Evolutionary conservation across 2,113 vertebrate species (phyloP).

Genomic region (Chauna torquata): DNA sequence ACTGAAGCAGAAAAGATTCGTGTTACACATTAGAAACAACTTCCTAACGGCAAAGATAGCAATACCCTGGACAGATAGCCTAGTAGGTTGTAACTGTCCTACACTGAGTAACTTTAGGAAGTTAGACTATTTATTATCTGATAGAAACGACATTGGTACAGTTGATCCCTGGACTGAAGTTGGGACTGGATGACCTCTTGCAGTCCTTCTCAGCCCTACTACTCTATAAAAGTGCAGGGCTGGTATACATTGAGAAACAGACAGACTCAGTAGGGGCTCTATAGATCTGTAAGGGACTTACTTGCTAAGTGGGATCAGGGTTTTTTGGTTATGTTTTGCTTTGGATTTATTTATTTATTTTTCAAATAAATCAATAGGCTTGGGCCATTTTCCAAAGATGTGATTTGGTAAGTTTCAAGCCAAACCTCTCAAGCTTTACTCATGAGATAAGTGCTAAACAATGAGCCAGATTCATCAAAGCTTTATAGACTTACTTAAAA

Average conservation of each 20-base stretch:
- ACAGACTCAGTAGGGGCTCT: not conserved
- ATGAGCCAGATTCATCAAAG: conserved; percentile 70
- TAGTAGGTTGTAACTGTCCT: not conserved
- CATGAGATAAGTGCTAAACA: conserved; percentile 69
- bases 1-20: not conserved
- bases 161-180: not conserved
- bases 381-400: conserved; percentile 65
- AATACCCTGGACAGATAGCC: not conserved
- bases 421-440: conserved; percentile 72
- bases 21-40: not conserved
- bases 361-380: conserved; percentile 62
- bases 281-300: conserved; percentile 34
- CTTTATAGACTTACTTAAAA: conserved; percentile 64
- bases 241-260: not conserved
- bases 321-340: conserved; percentile 23
- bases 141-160: not conserved
- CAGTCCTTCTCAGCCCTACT: not conserved
- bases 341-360: not conserved
- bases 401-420: conserved; percentile 68
- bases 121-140: not conserved
- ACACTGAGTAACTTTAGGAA: not conserved
- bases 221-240: not conserved
- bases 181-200: not conserved
- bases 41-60: not conserved
- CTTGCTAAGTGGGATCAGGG: conserved; percentile 39